phyloP scores from a whole-genome alignment of 1,140 invertebrate genomes.

The Brachionus rubens region DNA sequence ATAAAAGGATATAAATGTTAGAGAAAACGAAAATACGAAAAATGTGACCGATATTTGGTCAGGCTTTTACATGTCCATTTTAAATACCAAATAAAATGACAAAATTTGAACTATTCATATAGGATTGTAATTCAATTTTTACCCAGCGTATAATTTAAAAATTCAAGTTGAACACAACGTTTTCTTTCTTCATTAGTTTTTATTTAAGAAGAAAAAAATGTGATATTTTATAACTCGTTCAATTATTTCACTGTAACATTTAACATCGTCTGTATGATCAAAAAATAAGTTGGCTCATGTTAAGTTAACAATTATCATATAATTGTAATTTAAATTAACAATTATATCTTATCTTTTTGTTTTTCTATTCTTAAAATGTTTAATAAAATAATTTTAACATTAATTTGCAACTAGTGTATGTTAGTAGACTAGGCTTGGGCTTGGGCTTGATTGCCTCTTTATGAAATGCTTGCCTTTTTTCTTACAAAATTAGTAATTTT shows the following conservation, averaged over 20 bases:
- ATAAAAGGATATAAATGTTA: no score
- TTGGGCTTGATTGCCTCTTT: no score
- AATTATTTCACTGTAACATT: conserved; percentile 1
- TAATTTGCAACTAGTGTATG: no score
- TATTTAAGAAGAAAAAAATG: neutral
- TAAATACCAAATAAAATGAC: conserved; percentile 32
- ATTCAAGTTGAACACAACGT: conserved; percentile 12
- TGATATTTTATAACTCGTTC: conserved; percentile 30
- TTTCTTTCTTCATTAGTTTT: conserved; percentile 6
- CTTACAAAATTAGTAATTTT: no score
- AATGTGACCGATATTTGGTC: neutral
- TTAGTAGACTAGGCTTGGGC: no score
- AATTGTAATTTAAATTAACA: conserved; percentile 37
- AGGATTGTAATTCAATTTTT: no score
- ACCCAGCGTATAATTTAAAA: neutral
- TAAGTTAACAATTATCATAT: conserved; percentile 30
- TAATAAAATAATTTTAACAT: no score
- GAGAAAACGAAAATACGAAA: neutral
- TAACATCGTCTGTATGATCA: conserved; percentile 25
- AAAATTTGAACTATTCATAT: conserved; percentile 4
- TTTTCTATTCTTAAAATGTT: conserved; percentile 26
- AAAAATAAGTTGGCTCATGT: conserved; percentile 18
- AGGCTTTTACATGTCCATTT: conserved; percentile 13
- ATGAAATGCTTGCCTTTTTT: no score
- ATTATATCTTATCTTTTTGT: neutral